These are phyloP conservation scores for Myotis vivesi DNA, from an alignment of 2,797 vertebrate species.

Conservation along the genomic window DNA sequence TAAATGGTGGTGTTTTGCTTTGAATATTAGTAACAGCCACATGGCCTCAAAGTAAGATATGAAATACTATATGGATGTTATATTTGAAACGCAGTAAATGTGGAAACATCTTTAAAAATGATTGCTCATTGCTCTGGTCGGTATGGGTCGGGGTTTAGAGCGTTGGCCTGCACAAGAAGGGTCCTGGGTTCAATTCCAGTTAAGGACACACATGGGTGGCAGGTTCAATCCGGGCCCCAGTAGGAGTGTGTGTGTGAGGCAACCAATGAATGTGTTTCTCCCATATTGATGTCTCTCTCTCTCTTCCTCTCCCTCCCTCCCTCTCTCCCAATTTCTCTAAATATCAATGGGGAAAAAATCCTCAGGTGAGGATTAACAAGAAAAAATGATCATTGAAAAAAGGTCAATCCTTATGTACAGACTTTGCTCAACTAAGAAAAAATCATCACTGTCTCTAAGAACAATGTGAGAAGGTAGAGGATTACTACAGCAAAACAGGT, in stretches of 20 bases:
- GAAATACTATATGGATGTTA: neutral
- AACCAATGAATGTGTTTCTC: too few relatives aligned
- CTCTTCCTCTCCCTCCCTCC: too few relatives aligned
- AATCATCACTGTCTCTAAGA: neutral
- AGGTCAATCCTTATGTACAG: neutral
- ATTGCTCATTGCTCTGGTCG: neutral
- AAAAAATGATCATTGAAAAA: neutral
- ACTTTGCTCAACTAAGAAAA: neutral
- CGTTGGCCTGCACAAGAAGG: too few relatives aligned
- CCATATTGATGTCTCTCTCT: too few relatives aligned
- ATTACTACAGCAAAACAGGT: neutral
- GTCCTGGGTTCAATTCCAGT: too few relatives aligned
- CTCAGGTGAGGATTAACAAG: too few relatives aligned
- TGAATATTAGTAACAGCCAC: neutral
- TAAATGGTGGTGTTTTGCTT: neutral
- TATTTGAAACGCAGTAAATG: neutral
- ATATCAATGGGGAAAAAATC: too few relatives aligned
- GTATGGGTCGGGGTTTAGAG: too few relatives aligned
- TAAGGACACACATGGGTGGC: too few relatives aligned
- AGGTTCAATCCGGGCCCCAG: too few relatives aligned
- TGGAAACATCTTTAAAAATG: neutral
- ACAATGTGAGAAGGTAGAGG: neutral
- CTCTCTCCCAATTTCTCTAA: too few relatives aligned
- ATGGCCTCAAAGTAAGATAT: neutral
- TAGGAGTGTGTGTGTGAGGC: too few relatives aligned